Evolutionary conservation across 2,888 invertebrate genomes (phyloP).

Genomic region (Dicranocentrus wangi): DNA sequence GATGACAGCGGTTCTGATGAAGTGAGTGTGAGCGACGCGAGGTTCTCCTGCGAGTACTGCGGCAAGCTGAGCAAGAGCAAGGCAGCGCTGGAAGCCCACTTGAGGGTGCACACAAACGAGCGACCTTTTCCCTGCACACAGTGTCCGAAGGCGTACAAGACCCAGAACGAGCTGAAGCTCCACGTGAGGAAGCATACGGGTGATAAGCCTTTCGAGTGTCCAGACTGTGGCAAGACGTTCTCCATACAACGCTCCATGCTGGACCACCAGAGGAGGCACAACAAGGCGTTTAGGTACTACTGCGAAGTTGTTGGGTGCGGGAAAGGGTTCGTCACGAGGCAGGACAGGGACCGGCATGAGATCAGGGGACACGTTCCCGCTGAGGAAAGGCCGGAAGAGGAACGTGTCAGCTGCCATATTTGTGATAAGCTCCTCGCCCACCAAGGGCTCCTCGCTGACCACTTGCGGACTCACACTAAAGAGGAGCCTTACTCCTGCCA

Average conservation of each 20-base stretch:
- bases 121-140: neutral
- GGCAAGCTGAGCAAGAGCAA: neutral
- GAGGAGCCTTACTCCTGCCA: constrained; percentile 1
- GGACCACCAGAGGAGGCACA: constrained; percentile 11
- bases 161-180: neutral
- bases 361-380: constrained; percentile 6
- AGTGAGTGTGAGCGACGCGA: too few species aligned
- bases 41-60: constrained; percentile 1
- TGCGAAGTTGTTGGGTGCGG: constrained; percentile 5
- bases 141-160: neutral
- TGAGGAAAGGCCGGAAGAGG: neutral
- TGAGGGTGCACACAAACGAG: neutral
- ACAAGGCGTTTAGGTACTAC: neutral
- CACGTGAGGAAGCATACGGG: constrained; percentile 1
- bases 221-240: neutral
- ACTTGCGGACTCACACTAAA: constrained; percentile 16
- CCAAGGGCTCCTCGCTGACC: neutral
- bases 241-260: neutral
- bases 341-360: constrained; percentile 15
- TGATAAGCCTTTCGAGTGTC: neutral
- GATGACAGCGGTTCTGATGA: too few species aligned
- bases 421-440: constrained; percentile 6
- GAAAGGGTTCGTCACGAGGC: constrained; percentile 10
- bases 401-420: neutral
- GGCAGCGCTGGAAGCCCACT: neutral